Evolutionary conservation across 2,888 invertebrate genomes (phyloP), one percentile per base, ranked within the genome.

Genomic region (Biston betularia): DNA sequence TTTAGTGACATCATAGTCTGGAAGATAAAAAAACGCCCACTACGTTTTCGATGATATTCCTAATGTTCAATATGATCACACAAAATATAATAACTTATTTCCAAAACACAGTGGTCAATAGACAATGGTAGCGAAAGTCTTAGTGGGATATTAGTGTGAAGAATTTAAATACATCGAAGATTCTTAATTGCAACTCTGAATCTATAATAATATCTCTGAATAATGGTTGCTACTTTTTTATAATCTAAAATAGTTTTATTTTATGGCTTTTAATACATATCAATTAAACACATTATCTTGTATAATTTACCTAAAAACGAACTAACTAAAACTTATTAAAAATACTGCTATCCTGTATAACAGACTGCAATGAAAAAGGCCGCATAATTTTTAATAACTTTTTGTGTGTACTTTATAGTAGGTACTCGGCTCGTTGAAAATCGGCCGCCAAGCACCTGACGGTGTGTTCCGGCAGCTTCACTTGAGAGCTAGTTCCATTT

Each of bases 31-130:
- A 53, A 81, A 72, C 70, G 70, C 77, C 68, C 71, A 74, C 66
- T 73, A 74, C 78, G 78, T 82, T 80, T 80, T 80, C 69, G 75
- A 74, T 79, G 79, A 84, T 82, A 82, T 82, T 81, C 83, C 75
- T 72, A 73, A 67, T 78, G 75, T 74, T 77, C 69, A 73, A 78
- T 77, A 77, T 6, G 0, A 67, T 56, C 65, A 50, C 65, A 59
- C 8, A 70, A 60, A 69, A 65, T 59, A 60, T 65, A 68, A 59
- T 60, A 33, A 6, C 38, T 38, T 38, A 35, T 61, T 44, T 63
- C 52, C 52, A 40, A 65, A 46, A 65, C 60, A 69, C 61, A 58
- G 9, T 14, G 24, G 24, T 24, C 24, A 24, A 24, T 24, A 24
- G 24, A 63, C n/a, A n/a, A n/a, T n/a, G n/a, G 59, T 63, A 65